Conservation (phyloP, 2,113 vertebrate species). For the Australoheros scitulus region DNA sequence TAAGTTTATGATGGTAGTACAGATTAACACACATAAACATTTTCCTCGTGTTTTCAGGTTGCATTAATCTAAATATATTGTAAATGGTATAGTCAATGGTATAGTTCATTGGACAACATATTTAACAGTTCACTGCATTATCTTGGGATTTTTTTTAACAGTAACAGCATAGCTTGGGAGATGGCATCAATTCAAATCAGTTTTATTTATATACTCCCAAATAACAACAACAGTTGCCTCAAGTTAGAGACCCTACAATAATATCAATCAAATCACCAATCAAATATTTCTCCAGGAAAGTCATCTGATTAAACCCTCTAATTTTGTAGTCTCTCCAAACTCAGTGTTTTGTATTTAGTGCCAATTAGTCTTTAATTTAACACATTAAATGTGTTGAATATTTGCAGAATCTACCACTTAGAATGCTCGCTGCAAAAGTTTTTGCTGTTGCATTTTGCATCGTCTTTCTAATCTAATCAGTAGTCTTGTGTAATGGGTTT, state of each 20-base stretch:
- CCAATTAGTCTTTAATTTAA: not conserved
- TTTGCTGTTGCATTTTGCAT: not conserved
- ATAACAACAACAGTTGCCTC: too few relatives aligned
- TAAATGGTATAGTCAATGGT: not conserved
- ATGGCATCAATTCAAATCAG: too few relatives aligned
- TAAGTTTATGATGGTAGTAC: not conserved
- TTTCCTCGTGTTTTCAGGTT: not conserved
- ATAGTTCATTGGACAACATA: not conserved
- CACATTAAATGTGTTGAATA: not conserved
- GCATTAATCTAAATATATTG: not conserved
- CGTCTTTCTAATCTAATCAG: not conserved
- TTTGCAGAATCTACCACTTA: not conserved
- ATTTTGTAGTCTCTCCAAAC: not conserved
- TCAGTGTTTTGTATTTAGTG: not conserved
- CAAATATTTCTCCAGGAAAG: accelerated
- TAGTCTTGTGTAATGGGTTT: not conserved
- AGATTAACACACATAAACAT: not conserved
- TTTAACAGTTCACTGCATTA: not conserved
- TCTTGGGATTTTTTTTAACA: not conserved
- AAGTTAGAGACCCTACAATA: too few relatives aligned
- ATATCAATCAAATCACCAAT: not conserved
- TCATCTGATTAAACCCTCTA: not conserved
- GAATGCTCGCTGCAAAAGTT: not conserved
- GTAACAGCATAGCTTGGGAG: not conserved
- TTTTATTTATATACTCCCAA: too few relatives aligned